Evolutionary conservation across 2,888 invertebrate genomes (phyloP).

Genomic region (Andricus quercusramuli): DNA sequence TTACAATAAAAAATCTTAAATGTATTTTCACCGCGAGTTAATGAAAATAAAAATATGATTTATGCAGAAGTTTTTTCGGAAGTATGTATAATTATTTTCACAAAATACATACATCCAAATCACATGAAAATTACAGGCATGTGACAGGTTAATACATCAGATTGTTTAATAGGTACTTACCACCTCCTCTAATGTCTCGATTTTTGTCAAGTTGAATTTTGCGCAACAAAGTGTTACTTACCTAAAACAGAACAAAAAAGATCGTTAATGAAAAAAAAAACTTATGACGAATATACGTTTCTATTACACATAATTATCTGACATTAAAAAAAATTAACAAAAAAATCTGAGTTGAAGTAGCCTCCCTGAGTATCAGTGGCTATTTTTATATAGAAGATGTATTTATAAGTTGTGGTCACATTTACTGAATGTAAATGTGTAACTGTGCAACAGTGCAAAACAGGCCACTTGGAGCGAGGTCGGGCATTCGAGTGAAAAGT

Average conservation of each 20-base stretch:
- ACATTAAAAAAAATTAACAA: background rate
- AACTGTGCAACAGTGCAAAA: conserved; percentile 12
- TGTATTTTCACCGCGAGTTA: too few relatives aligned
- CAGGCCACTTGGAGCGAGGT: conserved; percentile 10
- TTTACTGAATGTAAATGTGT: background rate
- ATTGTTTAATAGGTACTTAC: background rate
- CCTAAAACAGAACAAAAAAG: conserved; percentile 9
- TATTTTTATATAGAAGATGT: background rate
- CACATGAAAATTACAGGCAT: too few relatives aligned
- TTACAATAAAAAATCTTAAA: too few relatives aligned
- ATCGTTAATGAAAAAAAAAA: background rate
- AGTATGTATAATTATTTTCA: too few relatives aligned
- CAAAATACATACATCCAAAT: too few relatives aligned
- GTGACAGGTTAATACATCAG: too few relatives aligned
- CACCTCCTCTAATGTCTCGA: background rate
- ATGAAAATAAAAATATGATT: too few relatives aligned
- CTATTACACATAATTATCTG: too few relatives aligned
- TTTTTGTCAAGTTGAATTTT: background rate
- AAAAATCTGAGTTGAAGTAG: background rate
- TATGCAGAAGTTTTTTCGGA: too few relatives aligned
- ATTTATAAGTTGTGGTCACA: conserved; percentile 23
- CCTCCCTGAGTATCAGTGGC: background rate
- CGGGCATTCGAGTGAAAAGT: conserved; percentile 26
- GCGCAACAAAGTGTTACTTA: background rate
- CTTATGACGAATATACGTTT: too few relatives aligned